Evolutionary conservation across 2,797 vertebrate genomes (phyloP), one percentile per base, ranked within the genome.

Genomic region (Siniperca undulata): DNA sequence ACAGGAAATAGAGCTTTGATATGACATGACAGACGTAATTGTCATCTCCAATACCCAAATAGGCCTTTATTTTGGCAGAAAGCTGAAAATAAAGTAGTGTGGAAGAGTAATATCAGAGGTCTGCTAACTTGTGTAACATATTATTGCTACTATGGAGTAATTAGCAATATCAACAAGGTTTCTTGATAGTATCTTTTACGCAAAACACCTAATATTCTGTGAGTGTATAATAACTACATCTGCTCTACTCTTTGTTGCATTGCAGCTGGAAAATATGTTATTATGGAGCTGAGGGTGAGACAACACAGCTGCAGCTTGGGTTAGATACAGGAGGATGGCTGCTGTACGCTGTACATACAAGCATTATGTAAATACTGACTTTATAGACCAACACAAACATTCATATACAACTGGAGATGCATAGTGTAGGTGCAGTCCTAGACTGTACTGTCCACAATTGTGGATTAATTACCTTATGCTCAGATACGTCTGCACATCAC

Each of bases 221-320:
- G n/a, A 59, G 61, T 59, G 38, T 83, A 40, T 74, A 44, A 80
- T 55, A 84, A 80, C 38, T 67, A 66, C 14, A 46, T 68, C 44
- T 78, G 34, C 14, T 50, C 24, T 17, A 14, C 16, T 44, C 14
- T 58, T 48, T 77, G 4, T 52, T 73, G 62, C 50, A 22, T 38
- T 74, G 27, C 48, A 61, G 52, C 72, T 74, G 50, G 38, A 73
- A 64, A 74, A 38, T 52, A 48, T 82, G 61, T 72, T 60, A 70
- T 82, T 64, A 70, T n/a, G 61, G 73, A 75, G 65, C 50, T 58
- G 70, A 80, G 34, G 14, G 9, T 19, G 46, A 66, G 42, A 67
- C 42, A 79, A 22, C 36, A 68, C 64, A 78, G 72, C 70, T 64
- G 71, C 48, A 67, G 58, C 34, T 61, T 19, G 19, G 7, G 2